These are phyloP conservation scores for Athripsodes cinereus DNA, from an alignment of 2,888 invertebrate species.

Conservation along the genomic window DNA sequence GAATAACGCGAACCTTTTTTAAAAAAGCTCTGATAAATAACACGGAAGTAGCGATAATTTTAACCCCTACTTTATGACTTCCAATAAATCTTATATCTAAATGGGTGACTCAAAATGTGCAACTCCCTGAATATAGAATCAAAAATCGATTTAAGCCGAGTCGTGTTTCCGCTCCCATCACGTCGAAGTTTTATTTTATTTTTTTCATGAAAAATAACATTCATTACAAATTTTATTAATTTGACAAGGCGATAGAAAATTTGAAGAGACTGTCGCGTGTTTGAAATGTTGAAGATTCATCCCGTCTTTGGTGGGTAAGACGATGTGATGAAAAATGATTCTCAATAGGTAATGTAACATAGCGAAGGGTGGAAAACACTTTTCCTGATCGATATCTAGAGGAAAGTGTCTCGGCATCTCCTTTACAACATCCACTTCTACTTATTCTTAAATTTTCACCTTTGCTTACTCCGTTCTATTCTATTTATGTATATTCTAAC, in stretches of 20 bases:
- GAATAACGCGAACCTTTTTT: neutral
- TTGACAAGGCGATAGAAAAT: conserved; percentile 10
- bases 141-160: neutral
- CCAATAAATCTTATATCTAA: neutral
- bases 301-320: conserved; percentile 12
- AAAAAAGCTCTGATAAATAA: neutral
- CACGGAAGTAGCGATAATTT: neutral
- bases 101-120: neutral
- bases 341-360: conserved; percentile 14
- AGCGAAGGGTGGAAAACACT: conserved; percentile 21
- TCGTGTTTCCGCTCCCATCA: neutral
- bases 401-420: conserved; percentile 13
- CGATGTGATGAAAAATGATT: conserved; percentile 19
- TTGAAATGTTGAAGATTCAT: conserved; percentile 8
- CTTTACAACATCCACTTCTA: conserved; percentile 23
- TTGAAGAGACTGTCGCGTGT: conserved; percentile 9
- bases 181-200: neutral
- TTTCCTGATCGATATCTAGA: conserved; percentile 23
- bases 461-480: neutral
- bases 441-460: conserved; percentile 5
- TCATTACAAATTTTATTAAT: conserved; percentile 17
- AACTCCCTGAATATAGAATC: neutral
- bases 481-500: neutral
- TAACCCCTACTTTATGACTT: neutral
- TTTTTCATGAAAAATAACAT: conserved; percentile 10